Percentiles rank a stretch among this genome's conserved stretches.
These are phyloP conservation scores for Mastomys coucha DNA, from an alignment of 2,113 vertebrate genomes.

Conservation along the genomic window DNA sequence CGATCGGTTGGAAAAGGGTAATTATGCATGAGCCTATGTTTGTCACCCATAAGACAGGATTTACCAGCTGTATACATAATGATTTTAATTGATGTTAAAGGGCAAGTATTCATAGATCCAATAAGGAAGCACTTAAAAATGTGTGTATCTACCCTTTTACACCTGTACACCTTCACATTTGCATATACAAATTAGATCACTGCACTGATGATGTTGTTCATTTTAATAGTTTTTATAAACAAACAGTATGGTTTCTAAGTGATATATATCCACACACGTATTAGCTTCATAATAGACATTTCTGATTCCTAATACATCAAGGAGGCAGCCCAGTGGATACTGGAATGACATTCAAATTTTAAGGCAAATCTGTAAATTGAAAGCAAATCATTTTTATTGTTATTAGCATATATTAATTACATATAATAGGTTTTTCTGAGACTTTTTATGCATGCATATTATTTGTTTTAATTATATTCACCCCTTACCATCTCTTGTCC, in stretches of 20 bases:
- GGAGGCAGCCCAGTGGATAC: not conserved
- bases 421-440: not conserved
- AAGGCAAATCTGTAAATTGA: not conserved
- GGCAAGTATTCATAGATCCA: conserved; percentile 48
- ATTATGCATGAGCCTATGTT: conserved; percentile 53
- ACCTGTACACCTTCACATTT: conserved; percentile 59
- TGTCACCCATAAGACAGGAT: conserved; percentile 50
- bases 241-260: not conserved
- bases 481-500: not conserved
- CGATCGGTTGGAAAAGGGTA: conserved; percentile 56
- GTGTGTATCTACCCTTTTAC: conserved; percentile 10
- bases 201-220: conserved; percentile 39
- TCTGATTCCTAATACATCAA: not conserved
- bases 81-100: conserved; percentile 73
- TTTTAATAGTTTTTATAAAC: conserved; percentile 47
- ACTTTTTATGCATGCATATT: not conserved
- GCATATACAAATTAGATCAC: conserved; percentile 63
- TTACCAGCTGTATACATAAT: conserved; percentile 61
- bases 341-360: not conserved
- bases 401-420: not conserved
- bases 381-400: not conserved
- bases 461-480: not conserved
- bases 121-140: conserved; percentile 21
- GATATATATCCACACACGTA: not conserved
- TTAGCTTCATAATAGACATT: not conserved